phyloP scores from a whole-genome alignment of 2,797 vertebrate genomes.

The Melanitta fusca region DNA sequence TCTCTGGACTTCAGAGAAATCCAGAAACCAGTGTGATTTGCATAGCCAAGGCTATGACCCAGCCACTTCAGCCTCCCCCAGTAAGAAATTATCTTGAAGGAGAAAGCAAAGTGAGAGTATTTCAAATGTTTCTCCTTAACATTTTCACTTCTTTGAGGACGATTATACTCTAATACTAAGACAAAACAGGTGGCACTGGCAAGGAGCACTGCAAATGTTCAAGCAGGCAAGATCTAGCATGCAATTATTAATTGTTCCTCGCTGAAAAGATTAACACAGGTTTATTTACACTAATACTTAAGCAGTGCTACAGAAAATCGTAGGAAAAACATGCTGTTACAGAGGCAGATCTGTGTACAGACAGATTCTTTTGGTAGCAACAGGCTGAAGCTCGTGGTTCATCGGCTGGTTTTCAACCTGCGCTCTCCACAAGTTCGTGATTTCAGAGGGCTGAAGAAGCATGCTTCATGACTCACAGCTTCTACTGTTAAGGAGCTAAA shows the following conservation, averaged over 20 bases:
- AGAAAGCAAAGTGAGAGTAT: neutral
- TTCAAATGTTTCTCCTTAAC: neutral
- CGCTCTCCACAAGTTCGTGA: neutral
- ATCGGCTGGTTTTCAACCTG: neutral
- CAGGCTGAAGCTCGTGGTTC: neutral
- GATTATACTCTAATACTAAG: neutral
- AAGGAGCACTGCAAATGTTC: neutral
- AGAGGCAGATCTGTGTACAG: neutral
- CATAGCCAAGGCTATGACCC: neutral
- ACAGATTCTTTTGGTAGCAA: neutral
- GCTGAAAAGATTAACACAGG: neutral
- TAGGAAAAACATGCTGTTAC: neutral
- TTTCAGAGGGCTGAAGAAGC: neutral
- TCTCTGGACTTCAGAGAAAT: slow-evolving; percentile 7
- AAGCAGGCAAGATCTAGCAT: neutral
- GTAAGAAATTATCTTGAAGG: neutral
- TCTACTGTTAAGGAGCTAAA: neutral
- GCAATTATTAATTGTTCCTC: neutral
- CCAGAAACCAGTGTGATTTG: neutral
- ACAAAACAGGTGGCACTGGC: neutral
- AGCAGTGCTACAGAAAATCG: neutral
- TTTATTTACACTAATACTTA: neutral
- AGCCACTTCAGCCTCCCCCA: neutral
- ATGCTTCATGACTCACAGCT: neutral
- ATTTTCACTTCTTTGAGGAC: neutral